Base-by-base conservation (phyloP, 2,113 vertebrate species). In the Hydropotes inermis region DNA sequence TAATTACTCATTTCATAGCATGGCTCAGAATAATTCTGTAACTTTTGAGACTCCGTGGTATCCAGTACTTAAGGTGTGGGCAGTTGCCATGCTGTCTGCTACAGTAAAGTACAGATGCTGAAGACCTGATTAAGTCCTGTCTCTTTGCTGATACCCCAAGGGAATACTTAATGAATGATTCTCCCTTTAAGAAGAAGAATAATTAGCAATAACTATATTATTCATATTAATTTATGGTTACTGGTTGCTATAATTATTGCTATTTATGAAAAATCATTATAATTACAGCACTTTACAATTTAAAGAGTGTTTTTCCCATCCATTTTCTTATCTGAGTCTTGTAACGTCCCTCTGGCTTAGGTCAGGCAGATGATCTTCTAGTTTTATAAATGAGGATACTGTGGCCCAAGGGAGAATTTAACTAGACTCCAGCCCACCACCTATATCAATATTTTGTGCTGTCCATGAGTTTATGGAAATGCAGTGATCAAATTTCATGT, bases 211-310 rank as follows among this genome's bases (percentile, higher is more conserved):
- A 95, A 83, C 61, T 93, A 14, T 97, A 97, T 95, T 96, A 96
- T 95, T 83, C 83, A 64, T 97, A 97, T 95, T 97, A 97, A 97
- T 97, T 94, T 97, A 97, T 97, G 96, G 91, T 95, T 97, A 97
- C 96, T 97, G 67, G 36, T 95, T 97, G 94, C 89, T 94, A 54
- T 97, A 97, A 97, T 97, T 97, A 97, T 94, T 91, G 87, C 52
- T 93, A 78, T 93, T 97, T 97, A 94, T 94, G 93, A 39, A 97
- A 98, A 97, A 97, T 98, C 92, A 95, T 96, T 86, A 6, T 97
- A 96, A 98, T 98, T 97, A 96, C 64, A 89, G 81, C 21, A 87
- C 90, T 96, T 96, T 88, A 91, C 70, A 91, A 67, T 89, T 97
- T 95, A 94, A 90, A 96, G 55, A 97, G 58, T 94, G 95, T 97